phyloP scores from a whole-genome alignment of 2,888 invertebrate species.

The Portevinia maculata region DNA sequence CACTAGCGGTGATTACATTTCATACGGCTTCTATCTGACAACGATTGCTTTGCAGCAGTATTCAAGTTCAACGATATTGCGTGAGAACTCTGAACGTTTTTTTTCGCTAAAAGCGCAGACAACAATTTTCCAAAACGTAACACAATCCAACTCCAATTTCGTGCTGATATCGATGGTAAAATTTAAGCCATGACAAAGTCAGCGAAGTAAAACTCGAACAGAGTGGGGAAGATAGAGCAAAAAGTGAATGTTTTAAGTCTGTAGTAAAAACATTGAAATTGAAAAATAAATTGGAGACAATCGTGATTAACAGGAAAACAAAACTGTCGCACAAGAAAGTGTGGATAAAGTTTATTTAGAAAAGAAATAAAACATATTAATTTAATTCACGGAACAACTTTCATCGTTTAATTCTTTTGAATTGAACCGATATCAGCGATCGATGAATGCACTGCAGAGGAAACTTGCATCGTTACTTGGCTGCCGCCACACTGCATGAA shows the following conservation, averaged over 20 bases:
- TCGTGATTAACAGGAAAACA: neutral
- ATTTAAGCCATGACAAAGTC: conserved; percentile 65
- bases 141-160: conserved; percentile 57
- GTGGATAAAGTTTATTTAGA: conserved; percentile 6
- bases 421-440: conserved; percentile 41
- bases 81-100: conserved; percentile 60
- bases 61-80: conserved; percentile 69
- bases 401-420: conserved; percentile 43
- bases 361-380: conserved; percentile 15
- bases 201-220: conserved; percentile 55
- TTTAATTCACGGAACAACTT: conserved; percentile 57
- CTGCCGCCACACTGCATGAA: conserved; percentile 6
- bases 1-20: conserved; percentile 40
- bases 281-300: conserved; percentile 43
- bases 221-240: conserved; percentile 28
- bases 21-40: conserved; percentile 23
- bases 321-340: neutral
- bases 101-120: conserved; percentile 39
- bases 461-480: neutral
- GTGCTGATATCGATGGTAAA: conserved; percentile 55
- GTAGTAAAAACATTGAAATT: conserved; percentile 7
- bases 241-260: conserved; percentile 59
- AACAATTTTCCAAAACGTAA: conserved; percentile 62
- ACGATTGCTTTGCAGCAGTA: conserved; percentile 14
- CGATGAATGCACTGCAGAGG: conserved; percentile 42